phyloP scores from a whole-genome alignment of 2,888 invertebrate species.

The Himalopsyche tibetana region DNA sequence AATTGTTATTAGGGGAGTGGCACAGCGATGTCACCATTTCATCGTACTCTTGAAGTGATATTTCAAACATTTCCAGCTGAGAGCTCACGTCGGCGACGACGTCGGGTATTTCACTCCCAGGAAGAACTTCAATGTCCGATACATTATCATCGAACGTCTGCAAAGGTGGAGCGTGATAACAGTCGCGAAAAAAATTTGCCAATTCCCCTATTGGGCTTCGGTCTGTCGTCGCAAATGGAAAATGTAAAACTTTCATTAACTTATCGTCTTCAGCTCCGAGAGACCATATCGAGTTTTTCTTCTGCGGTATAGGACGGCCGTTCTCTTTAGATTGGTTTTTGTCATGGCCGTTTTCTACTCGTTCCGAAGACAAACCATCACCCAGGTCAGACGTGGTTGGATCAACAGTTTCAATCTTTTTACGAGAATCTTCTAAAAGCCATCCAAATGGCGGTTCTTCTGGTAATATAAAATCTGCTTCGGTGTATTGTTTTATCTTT shows the following conservation, averaged over 20 bases:
- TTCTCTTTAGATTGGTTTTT: slow-evolving; percentile 39
- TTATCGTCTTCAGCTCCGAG: slow-evolving; percentile 69
- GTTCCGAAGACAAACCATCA: slow-evolving; percentile 1
- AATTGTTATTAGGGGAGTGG: slow-evolving; percentile 64
- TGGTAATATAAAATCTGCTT: slow-evolving; percentile 77
- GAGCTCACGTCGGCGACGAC: slow-evolving; percentile 70
- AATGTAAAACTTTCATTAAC: slow-evolving; percentile 71
- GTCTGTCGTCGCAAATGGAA: slow-evolving; percentile 71
- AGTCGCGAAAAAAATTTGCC: slow-evolving; percentile 72
- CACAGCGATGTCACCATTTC: slow-evolving; percentile 71
- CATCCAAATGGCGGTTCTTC: slow-evolving; percentile 83
- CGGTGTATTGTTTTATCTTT: slow-evolving; percentile 77
- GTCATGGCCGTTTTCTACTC: slow-evolving; percentile 5
- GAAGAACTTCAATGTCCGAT: slow-evolving; percentile 24
- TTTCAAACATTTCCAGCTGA: slow-evolving; percentile 72
- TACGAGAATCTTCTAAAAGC: slow-evolving; percentile 67
- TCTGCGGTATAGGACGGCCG: background rate
- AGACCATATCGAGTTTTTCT: slow-evolving; percentile 52
- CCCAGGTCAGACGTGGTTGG: background rate
- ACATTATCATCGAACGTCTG: slow-evolving; percentile 65
- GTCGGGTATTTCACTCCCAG: slow-evolving; percentile 28
- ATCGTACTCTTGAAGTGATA: slow-evolving; percentile 72
- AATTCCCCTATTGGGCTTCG: slow-evolving; percentile 71
- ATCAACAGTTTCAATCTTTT: slow-evolving; percentile 39
- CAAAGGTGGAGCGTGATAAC: slow-evolving; percentile 71